Evolutionary conservation across 2,113 vertebrate species (phyloP).

Genomic region (Ploceus nigricollis): DNA sequence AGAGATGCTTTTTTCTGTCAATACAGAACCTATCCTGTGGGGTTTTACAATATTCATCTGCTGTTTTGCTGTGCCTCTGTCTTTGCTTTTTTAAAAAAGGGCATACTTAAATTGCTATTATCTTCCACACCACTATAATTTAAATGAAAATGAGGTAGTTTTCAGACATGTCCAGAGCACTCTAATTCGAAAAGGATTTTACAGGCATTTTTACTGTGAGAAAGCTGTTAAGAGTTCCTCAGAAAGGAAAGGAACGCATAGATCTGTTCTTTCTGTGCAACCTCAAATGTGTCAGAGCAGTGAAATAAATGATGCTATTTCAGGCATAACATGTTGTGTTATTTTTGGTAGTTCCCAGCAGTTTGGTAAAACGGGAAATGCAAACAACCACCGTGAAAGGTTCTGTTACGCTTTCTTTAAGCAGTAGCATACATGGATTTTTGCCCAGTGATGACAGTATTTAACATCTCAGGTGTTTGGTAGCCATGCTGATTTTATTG

Average conservation of each 20-base stretch:
- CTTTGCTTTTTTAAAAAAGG: background rate
- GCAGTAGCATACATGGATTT: background rate
- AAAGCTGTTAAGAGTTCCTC: background rate
- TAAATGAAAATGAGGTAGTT: background rate
- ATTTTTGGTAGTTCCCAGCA: constrained; percentile 44
- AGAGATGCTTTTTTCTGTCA: background rate
- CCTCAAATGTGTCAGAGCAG: constrained; percentile 36
- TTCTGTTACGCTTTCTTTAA: background rate
- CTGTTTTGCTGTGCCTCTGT: background rate
- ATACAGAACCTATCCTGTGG: background rate
- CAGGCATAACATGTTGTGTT: background rate
- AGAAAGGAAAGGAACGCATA: background rate
- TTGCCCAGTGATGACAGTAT: background rate
- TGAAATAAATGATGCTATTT: constrained; percentile 42
- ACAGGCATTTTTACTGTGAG: background rate
- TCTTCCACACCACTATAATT: background rate
- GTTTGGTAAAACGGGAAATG: background rate
- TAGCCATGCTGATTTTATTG: background rate
- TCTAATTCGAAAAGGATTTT: background rate
- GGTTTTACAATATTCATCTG: background rate
- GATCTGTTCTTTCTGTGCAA: background rate
- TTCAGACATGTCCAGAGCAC: background rate
- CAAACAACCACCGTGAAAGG: background rate
- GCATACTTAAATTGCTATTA: background rate
- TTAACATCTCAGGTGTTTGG: background rate